Evolutionary conservation across 2,113 vertebrate species (phyloP).

Genomic region (Festucalex cinctus): DNA sequence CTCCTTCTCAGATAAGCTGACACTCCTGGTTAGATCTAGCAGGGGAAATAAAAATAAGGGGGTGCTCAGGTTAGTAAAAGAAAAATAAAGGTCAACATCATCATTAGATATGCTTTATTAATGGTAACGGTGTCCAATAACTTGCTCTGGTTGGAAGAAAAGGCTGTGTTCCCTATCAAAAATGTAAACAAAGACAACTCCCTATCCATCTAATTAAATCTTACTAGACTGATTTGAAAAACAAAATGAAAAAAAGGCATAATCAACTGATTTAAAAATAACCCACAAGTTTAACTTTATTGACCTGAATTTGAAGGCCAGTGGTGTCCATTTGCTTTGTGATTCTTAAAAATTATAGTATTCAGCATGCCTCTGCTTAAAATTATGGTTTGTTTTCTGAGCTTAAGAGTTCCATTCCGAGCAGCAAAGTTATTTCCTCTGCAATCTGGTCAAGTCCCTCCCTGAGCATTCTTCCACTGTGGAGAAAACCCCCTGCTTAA

Average conservation of each 20-base stretch:
- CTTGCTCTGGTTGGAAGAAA: background rate
- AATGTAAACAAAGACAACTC: conserved; percentile 34
- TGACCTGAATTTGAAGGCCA: background rate
- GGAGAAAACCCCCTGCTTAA: conserved; percentile 72
- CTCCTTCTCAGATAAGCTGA: conserved; percentile 88
- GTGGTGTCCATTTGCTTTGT: conserved; percentile 6
- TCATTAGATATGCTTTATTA: conserved; percentile 9
- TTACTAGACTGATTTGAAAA: conserved; percentile 23
- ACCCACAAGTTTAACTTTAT: background rate
- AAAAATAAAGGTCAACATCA: background rate
- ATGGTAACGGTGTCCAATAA: background rate
- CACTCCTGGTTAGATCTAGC: conserved; percentile 80
- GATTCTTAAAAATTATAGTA: conserved; percentile 30
- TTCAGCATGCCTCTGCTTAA: conserved; percentile 45
- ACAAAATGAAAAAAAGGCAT: background rate
- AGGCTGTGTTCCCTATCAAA: conserved; percentile 4
- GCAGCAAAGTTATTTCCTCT: conserved; percentile 71
- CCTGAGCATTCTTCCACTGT: conserved; percentile 75
- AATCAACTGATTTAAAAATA: background rate
- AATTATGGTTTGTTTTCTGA: conserved; percentile 64
- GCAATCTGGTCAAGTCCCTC: conserved; percentile 70
- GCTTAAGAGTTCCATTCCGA: conserved; percentile 65
- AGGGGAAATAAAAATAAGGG: conserved; percentile 21
- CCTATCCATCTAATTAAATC: conserved; percentile 36
- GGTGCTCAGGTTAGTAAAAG: conserved; percentile 14